Evolutionary conservation across 2,888 invertebrate genomes (phyloP), one percentile per base, ranked within the genome.

Genomic region (Sipha maydis): DNA sequence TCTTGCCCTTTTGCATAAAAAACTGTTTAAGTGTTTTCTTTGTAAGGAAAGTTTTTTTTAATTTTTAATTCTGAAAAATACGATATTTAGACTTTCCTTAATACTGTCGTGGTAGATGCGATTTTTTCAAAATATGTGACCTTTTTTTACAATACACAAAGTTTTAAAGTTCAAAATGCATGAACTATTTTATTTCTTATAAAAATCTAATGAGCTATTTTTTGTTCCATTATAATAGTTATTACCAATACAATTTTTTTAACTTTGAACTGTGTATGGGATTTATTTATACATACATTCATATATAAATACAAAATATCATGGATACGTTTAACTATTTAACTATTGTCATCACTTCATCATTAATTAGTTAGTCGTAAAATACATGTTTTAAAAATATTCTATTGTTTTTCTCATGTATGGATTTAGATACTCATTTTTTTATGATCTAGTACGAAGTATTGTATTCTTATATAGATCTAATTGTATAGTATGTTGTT

Each of bases 11-110:
- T 67, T 7, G 73, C 41, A 48, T 67, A 48, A 82, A 61, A 88
- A 9, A 34, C 48, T 17, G 25, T 48, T 56, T 17, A 25, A 80
- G 82, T 31, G 73, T 14, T 75, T 61, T 75, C 75, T 88, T 82
- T 88, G 75, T 88, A 11, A 48, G n/a, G 25, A 69, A 85, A 77
- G 77, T 69, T 38, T 76, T 85, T 77, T 85, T 67, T 69, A 77
- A 69, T 69, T 85, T 76, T 17, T 9, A 77, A 67, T 77, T 85
- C 67, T 31, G 41, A 67, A 76, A 28, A 73, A 48, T 19, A 34
- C 3, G 48, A 75, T n/a, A 78, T 34, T 69, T 54, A 28, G 83
- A 71, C 83, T 71, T 48, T 3, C n/a, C 8, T 54, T 19, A 54
- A 54, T 21, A 11, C 48, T 0, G 17, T 31, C 14, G 25, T 67